Evolutionary conservation across 1,140 invertebrate genomes (phyloP), one percentile per base, ranked within the genome.

Genomic region (Rhagoletis pomonella): DNA sequence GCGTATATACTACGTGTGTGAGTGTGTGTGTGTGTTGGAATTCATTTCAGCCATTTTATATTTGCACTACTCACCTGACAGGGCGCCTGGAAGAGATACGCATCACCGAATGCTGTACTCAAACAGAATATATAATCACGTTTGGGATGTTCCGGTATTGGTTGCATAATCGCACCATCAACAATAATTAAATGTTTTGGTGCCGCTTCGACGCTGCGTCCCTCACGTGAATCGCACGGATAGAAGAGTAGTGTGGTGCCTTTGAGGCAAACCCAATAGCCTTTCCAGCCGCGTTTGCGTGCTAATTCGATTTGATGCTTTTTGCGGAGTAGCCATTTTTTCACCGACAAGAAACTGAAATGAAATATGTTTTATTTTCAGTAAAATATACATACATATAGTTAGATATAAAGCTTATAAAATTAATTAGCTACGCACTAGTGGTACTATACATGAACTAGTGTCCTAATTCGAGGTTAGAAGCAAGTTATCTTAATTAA

Each of bases 201-300:
- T 17, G 97, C 97, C 39, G 97, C 96, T 92, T 99, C 98, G 47
- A 98, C 97, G 10, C 97, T 97, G 67, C 97, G 95, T 19, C 97
- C 97, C 92, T 98, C 98, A 81, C 98, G 96, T 47, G 98, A 98
- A 93, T 98, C 98, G 93, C 98, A 99, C 2, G 98, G 98, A 94
- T 99, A 99, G 94, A 99, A 99, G 42, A 99, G 95, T 39, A 99
- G 95, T 29, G 98, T 99, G 14, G 98, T 99, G 87, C 98, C 98
- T 93, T 99, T 99, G 86, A 99, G 94, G 93, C 98, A 99, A 12
- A 99, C 98, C 98, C 98, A 99, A 94, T 99, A 99, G 81, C 97
- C 97, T 94, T 99, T 99, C 98, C 98, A 99, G 88, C 98, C 98
- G 64, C 98, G 95, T 93, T 98, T 98, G 29, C 98, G 95, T 3